These are phyloP conservation scores for Psophia crepitans DNA, from an alignment of 2,113 vertebrate genomes.

Conservation along the genomic window DNA sequence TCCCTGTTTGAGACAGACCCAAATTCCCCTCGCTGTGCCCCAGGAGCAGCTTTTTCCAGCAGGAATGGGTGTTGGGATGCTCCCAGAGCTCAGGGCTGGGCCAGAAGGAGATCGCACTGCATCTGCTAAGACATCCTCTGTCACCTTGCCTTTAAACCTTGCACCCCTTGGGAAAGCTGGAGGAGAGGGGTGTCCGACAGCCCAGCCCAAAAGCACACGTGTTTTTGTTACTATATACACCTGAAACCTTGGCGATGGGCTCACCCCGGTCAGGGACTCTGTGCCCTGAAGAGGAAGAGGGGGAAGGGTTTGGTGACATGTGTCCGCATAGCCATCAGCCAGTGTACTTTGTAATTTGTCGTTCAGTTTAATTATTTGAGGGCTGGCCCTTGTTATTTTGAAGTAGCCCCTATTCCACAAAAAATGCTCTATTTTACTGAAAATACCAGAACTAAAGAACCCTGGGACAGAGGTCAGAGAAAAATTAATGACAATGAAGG, in stretches of 20 bases:
- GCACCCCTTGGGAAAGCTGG: not conserved
- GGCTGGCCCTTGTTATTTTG: not conserved
- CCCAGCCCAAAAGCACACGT: accelerated
- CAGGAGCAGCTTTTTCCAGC: not conserved
- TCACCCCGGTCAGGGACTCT: not conserved
- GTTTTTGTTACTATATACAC: not conserved
- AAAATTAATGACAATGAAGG: not conserved
- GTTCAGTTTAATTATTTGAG: not conserved
- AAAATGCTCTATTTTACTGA: not conserved
- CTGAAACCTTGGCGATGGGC: not conserved
- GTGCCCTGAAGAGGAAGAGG: not conserved
- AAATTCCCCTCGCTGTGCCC: not conserved
- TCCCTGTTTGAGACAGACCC: not conserved
- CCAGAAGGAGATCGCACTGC: not conserved
- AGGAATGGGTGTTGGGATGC: not conserved
- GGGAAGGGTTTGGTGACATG: not conserved
- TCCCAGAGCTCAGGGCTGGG: not conserved
- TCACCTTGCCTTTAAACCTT: not conserved
- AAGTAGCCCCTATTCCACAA: not conserved
- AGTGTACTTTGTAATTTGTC: not conserved
- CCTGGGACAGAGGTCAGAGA: not conserved
- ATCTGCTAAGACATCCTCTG: not conserved
- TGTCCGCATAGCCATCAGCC: not conserved
- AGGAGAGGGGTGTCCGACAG: not conserved
- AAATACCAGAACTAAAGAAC: not conserved